Base-by-base conservation (phyloP, 1,140 invertebrate genomes). In the Hyles euphorbiae region DNA sequence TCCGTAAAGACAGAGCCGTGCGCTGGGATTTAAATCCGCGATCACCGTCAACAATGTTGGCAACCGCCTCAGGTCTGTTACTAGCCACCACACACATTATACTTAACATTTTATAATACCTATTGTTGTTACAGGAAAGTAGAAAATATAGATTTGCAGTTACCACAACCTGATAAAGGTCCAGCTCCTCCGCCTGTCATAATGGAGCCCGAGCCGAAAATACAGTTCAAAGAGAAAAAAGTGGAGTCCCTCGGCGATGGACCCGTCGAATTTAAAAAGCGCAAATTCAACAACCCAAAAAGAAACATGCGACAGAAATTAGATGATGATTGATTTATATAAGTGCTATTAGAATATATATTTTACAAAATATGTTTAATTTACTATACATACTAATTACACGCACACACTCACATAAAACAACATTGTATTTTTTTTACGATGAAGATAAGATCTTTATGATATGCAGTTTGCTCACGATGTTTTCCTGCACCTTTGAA, bases 191-290 rank as follows among this genome's bases (percentile, higher is more conserved):
- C 88, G 0, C 83, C 83, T 2, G 80, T 87, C 3, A 51, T 82
- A 0, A 36, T 82, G 53, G 66, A 78, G 55, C 76, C 81, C 3
- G 85, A 88, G 54, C 22, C 22, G 22, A 62, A 54, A 6, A 62
- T 85, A 9, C 60, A 74, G 57, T 88, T 88, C 51, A 79, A 75
- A 32, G 85, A 88, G 56, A 82, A 79, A 40, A 72, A 76, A 5
- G 70, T 88, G 1, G 71, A 81, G 12, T 85, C 83, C 0, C 74
- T 87, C 0, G 83, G 83, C 5, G 82, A 88, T 2, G 85, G 83
- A 5, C 85, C 79, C 2, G 83, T 87, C 5, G 78, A 83, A 60
- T 94, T 94, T 65, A 94, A 94, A 59, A 94, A 92, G 68, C 78
- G 93, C 57, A 94, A 93, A 79, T 81, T 94, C 40, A 86, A 87